A percentile compares a stretch with the other conserved stretches of the same genome.
These are phyloP conservation scores for Scrobipalpa atriplicella DNA, from an alignment of 2,888 invertebrate species.

Conservation along the genomic window DNA sequence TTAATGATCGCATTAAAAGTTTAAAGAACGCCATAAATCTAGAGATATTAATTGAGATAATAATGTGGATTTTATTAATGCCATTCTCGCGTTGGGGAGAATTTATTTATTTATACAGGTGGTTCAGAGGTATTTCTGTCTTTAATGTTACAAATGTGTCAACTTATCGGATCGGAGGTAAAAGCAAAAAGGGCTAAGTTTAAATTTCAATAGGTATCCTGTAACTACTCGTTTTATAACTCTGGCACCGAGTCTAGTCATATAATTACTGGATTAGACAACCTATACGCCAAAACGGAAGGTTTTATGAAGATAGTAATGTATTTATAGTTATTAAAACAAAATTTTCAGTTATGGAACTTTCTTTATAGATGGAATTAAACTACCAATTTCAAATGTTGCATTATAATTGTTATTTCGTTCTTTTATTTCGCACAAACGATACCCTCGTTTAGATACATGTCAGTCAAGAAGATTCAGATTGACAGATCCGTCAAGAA, in stretches of 20 bases:
- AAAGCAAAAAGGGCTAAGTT: too few relatives aligned
- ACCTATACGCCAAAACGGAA: too few relatives aligned
- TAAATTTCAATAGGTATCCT: too few relatives aligned
- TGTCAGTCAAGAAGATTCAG: slow-evolving; percentile 42
- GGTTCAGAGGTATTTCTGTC: not conserved
- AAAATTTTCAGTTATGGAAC: too few relatives aligned
- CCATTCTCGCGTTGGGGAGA: slow-evolving; percentile 35
- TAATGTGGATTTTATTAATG: slow-evolving; percentile 58
- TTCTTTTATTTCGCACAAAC: slow-evolving; percentile 24
- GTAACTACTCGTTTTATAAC: too few relatives aligned
- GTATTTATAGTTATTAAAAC: too few relatives aligned
- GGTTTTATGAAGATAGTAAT: too few relatives aligned
- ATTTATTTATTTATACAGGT: slow-evolving; percentile 12
- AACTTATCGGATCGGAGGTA: slow-evolving; percentile 24
- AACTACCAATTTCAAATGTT: too few relatives aligned
- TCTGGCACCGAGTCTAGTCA: too few relatives aligned
- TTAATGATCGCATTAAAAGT: slow-evolving; percentile 57
- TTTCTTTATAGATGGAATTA: too few relatives aligned
- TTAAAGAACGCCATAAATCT: slow-evolving; percentile 58
- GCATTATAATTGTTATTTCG: not conserved
- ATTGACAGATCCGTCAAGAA: slow-evolving; percentile 63
- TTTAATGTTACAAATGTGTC: slow-evolving; percentile 49
- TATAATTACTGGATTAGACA: too few relatives aligned
- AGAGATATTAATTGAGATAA: slow-evolving; percentile 64
- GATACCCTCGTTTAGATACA: not conserved